Evolutionary conservation across 2,888 invertebrate species (phyloP).

Genomic region (Eupithecia vulgata): DNA sequence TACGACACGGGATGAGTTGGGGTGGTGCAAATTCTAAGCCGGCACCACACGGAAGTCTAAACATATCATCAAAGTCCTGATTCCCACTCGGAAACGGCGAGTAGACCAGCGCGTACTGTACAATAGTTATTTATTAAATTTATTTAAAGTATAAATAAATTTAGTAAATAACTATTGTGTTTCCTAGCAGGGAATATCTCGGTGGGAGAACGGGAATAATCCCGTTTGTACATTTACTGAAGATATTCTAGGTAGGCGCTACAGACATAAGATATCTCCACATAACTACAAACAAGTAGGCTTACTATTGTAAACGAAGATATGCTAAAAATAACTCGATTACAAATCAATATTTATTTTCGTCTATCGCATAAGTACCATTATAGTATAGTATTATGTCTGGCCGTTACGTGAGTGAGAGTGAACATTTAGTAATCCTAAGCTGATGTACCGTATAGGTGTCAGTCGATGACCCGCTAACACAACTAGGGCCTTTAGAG

Average conservation of each 20-base stretch:
- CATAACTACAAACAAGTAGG: neutral
- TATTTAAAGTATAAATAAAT: too few species aligned
- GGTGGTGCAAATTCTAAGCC: too few species aligned
- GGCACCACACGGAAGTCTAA: too few species aligned
- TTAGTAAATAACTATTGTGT: too few species aligned
- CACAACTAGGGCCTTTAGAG: slow-evolving; percentile 67
- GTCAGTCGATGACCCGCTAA: slow-evolving; percentile 80
- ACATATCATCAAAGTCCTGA: too few species aligned
- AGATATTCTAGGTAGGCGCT: neutral
- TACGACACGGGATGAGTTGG: too few species aligned
- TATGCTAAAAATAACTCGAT: slow-evolving; percentile 20
- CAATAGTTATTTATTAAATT: too few species aligned
- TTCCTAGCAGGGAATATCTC: too few species aligned
- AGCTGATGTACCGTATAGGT: slow-evolving; percentile 77
- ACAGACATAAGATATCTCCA: neutral
- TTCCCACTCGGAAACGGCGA: too few species aligned
- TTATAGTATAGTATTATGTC: slow-evolving; percentile 30
- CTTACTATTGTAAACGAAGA: neutral
- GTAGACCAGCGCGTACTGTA: too few species aligned
- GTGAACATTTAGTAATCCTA: slow-evolving; percentile 78
- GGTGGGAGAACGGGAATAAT: neutral
- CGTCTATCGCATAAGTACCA: slow-evolving; percentile 2
- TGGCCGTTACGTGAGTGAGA: slow-evolving; percentile 72
- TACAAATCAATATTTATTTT: slow-evolving; percentile 29
- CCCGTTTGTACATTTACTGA: neutral